Evolutionary conservation across 2,797 vertebrate species (phyloP).

Genomic region (Acrossocheilus fasciatus): DNA sequence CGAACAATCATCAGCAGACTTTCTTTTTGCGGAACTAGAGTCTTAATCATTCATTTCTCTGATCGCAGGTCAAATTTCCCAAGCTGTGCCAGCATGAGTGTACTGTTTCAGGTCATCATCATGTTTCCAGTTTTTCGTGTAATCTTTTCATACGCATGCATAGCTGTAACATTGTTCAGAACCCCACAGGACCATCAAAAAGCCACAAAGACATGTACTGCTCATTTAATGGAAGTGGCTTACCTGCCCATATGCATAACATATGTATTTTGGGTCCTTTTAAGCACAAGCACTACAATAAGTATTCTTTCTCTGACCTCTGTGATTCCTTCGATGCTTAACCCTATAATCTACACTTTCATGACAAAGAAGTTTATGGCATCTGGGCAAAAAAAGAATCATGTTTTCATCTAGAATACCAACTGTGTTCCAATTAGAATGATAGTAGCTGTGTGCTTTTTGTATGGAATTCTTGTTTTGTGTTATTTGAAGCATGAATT

Average conservation of each 20-base stretch:
- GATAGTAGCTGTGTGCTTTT: neutral
- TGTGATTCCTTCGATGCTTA: neutral
- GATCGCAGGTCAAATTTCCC: conserved; percentile 61
- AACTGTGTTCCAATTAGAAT: neutral
- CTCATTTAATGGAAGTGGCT: conserved; percentile 68
- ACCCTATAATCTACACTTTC: conserved; percentile 27
- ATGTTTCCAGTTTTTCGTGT: conserved; percentile 63
- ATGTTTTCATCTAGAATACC: neutral
- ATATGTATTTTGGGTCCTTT: neutral
- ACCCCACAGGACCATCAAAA: conserved; percentile 56
- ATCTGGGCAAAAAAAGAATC: neutral
- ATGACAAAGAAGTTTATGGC: neutral
- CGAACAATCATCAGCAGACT: conserved; percentile 59
- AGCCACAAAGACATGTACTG: conserved; percentile 66
- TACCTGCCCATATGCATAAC: conserved; percentile 54
- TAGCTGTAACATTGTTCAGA: conserved; percentile 58
- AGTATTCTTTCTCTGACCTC: neutral
- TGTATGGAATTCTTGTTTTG: neutral
- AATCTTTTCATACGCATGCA: conserved; percentile 59
- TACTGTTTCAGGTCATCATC: conserved; percentile 23
- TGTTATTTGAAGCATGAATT: neutral
- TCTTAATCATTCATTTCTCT: conserved; percentile 62
- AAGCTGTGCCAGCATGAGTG: conserved; percentile 15
- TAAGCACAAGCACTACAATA: neutral
- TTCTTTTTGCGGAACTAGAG: conserved; percentile 68